Evolutionary conservation across 2,797 vertebrate species (phyloP), one percentile per base, ranked within the genome.

Genomic region (Oryzias dopingdopingensis): DNA sequence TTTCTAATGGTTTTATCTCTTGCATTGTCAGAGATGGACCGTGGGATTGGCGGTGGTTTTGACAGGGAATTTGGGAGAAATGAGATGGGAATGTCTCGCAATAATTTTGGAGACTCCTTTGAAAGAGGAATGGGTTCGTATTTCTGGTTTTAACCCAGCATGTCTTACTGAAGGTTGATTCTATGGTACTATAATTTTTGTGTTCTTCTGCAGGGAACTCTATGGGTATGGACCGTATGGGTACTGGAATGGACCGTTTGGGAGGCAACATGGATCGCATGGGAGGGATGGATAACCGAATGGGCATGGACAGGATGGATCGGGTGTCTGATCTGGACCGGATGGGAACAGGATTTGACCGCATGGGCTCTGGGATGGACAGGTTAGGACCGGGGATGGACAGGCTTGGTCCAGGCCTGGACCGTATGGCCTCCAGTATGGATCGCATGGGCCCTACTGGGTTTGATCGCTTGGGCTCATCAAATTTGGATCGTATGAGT

Each of bases 301-400:
- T 95, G 22, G 93, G 94, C 13, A 93, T 97, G 60, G 94, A 96
- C 68, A 88, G 95, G 69, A 95, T 96, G 93, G 96, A 95, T 51
- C 91, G 95, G 0, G 92, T 93, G 66, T 89, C 96, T 75, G 94
- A 96, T 74, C 89, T 92, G 49, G 92, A 93, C 65, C 79, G 92
- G 23, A 65, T 93, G 54, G 94, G 94, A 2, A 83, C 95, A 10
- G 94, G 94, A 18, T 92, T 86, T 4, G 95, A 96, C 74, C 91
- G 95, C 10, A 93, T 96, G 93, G 93, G 94, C 4, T 89, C 93
- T 0, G 92, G 94, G 69, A 91, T 97, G 81, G 95, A 96, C 24
- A 87, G 94, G 17, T 91, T 95, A 75, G 95, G 95, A 6, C 89
- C 95, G 23, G 92, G 91, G 53, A 93, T 96, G 83, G 96, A 98